Base-by-base conservation (phyloP, 2,888 invertebrate genomes). In the Chelonus formosanus region DNA sequence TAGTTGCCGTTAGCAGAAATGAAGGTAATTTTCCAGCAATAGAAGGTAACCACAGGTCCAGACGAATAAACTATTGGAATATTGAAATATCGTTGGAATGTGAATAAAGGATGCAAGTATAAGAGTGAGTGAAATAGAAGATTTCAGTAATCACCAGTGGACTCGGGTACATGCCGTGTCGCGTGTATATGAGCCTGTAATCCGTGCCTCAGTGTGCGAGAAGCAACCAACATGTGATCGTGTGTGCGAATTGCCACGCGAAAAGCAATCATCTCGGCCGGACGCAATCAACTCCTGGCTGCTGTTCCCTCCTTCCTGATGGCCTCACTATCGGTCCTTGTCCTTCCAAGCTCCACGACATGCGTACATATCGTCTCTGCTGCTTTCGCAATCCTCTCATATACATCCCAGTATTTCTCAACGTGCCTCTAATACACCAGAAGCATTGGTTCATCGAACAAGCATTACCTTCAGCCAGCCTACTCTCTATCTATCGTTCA, bases 181-280 rank as follows among this genome's bases (percentile, higher is more conserved):
- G 59, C 63, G 44, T 58, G 58, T 47, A 56, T 68, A 67, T 61
- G 61, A 56, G 36, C 66, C 64, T 67, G 62, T 67, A 66, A 67
- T 67, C 65, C 67, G 62, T 36, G 63, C 32, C 45, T 63, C 47
- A 45, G 63, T 56, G 67, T 47, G 55, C 59, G 32, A 50, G 35
- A 10, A 45, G 53, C 7, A 52, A 47, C 62, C 56, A 52, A 56
- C 69, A 62, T 56, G 58, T 57, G 61, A 20, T 64, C 58, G 64
- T 68, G 59, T 68, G 73, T 68, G 74, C 68, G 70, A 70, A 73
- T 71, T 72, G 74, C 74, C 76, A 77, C 76, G 76, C 77, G 81
- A 76, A 82, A 83, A 82, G 82, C 82, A 83, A 83, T 83, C 83
- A 82, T 81, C 81, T 82, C 82, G 77, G 73, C 81, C 81, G 83